Conservation (phyloP, 2,797 vertebrate genomes). For the Scleropages formosus region DNA sequence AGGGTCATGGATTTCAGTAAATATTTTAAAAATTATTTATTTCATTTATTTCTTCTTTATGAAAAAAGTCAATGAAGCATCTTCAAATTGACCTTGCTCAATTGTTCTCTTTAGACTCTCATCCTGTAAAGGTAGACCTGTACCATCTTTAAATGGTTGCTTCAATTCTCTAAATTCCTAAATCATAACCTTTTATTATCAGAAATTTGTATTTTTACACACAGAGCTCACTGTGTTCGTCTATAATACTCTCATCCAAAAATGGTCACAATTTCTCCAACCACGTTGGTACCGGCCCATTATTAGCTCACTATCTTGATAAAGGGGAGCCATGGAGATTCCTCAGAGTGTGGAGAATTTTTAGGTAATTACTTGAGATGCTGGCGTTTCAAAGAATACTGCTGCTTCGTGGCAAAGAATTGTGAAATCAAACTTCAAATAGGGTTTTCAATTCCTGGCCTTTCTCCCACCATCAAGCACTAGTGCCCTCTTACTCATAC, state of each 20-base stretch:
- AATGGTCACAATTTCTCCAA: constrained; percentile 4
- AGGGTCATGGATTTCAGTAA: too few relatives aligned
- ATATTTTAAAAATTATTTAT: too few relatives aligned
- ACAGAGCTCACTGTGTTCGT: not conserved
- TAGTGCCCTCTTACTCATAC: constrained; percentile 16
- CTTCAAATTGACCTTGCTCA: not conserved
- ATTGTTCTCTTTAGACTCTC: not conserved
- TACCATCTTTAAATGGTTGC: not conserved
- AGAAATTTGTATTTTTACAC: not conserved
- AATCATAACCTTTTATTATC: constrained; percentile 11
- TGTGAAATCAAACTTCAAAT: constrained; percentile 27
- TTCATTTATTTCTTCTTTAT: too few relatives aligned
- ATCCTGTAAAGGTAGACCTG: not conserved
- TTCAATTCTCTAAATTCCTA: not conserved
- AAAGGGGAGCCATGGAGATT: constrained; percentile 1
- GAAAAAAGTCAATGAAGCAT: not conserved
- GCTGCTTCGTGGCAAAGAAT: not conserved
- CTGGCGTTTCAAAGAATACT: constrained; percentile 23
- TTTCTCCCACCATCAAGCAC: not conserved
- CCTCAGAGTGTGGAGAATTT: constrained; percentile 24
- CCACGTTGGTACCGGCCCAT: not conserved
- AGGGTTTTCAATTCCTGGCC: constrained; percentile 20
- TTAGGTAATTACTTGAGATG: constrained; percentile 23
- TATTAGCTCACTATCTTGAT: constrained; percentile 18
- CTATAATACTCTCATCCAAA: constrained; percentile 12